phyloP scores from a whole-genome alignment of 2,113 vertebrate species.

The Pedionomus torquatus region DNA sequence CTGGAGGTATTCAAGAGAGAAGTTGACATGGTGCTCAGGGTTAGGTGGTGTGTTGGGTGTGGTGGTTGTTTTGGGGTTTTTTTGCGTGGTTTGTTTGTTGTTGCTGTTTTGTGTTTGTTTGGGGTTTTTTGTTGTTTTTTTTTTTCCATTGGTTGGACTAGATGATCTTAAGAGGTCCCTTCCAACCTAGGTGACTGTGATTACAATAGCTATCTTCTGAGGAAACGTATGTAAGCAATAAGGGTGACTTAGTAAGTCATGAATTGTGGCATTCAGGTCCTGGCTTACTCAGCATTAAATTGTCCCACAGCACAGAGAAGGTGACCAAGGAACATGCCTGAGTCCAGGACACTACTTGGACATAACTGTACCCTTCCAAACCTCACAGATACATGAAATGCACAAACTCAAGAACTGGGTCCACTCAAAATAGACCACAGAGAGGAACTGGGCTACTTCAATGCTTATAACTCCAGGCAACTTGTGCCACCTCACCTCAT shows the following conservation, averaged over 20 bases:
- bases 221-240: not conserved
- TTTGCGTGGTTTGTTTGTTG: too few species aligned
- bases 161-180: too few species aligned
- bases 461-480: not conserved
- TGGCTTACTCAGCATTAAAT: not conserved
- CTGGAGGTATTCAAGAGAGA: too few species aligned
- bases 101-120: too few species aligned
- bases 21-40: too few species aligned
- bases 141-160: too few species aligned
- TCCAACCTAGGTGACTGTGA: too few species aligned
- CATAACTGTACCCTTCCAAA: not conserved
- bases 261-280: not conserved
- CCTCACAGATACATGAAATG: not conserved
- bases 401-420: not conserved
- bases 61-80: too few species aligned
- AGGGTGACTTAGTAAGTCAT: not conserved
- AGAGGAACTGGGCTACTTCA: not conserved
- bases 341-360: not conserved
- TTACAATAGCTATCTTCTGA: not conserved
- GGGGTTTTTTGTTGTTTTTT: too few species aligned
- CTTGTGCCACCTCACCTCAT: not conserved
- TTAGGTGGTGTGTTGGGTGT: too few species aligned
- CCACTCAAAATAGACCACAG: not conserved
- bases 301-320: rapidly evolving
- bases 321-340: not conserved